Percentiles rank a stretch among this genome's conserved stretches.
Conservation (phyloP, 2,888 invertebrate genomes). For the Temnothorax rugatulus region DNA sequence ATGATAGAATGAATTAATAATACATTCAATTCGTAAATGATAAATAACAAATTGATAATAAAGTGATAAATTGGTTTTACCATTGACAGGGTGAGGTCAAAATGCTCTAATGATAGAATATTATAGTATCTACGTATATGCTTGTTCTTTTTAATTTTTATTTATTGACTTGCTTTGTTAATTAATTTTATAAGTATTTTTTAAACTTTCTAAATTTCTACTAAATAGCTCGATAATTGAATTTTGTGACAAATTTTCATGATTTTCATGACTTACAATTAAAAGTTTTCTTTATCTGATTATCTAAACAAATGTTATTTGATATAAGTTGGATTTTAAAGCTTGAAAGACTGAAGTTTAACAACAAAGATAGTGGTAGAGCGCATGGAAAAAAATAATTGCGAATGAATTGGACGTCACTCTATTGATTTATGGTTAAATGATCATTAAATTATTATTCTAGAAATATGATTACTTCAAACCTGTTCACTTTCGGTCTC, state of each 20-base stretch:
- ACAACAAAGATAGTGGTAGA: slow-evolving; percentile 1
- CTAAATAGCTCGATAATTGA: neutral
- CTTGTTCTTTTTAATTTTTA: neutral
- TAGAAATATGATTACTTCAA: slow-evolving; percentile 14
- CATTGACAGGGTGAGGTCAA: neutral
- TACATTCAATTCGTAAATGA: slow-evolving; percentile 7
- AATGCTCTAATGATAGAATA: neutral
- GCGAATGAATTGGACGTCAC: slow-evolving; percentile 10
- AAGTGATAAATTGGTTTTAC: slow-evolving; percentile 15
- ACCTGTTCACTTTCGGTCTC: slow-evolving; percentile 1
- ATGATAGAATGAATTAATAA: slow-evolving; percentile 15
- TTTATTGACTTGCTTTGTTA: neutral
- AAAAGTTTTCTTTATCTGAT: neutral
- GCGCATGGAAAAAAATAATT: neutral
- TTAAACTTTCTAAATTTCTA: neutral
- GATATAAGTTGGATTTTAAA: slow-evolving; percentile 25
- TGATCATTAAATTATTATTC: slow-evolving; percentile 14
- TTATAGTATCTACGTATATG: neutral
- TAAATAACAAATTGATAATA: slow-evolving; percentile 18
- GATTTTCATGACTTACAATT: neutral
- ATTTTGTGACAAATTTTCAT: neutral
- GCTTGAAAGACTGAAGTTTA: slow-evolving; percentile 16
- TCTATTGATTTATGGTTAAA: slow-evolving; percentile 10
- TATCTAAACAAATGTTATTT: neutral
- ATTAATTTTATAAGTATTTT: neutral